Evolutionary conservation across 2,888 invertebrate genomes (phyloP).

Genomic region (Synanthedon tipuliformis): DNA sequence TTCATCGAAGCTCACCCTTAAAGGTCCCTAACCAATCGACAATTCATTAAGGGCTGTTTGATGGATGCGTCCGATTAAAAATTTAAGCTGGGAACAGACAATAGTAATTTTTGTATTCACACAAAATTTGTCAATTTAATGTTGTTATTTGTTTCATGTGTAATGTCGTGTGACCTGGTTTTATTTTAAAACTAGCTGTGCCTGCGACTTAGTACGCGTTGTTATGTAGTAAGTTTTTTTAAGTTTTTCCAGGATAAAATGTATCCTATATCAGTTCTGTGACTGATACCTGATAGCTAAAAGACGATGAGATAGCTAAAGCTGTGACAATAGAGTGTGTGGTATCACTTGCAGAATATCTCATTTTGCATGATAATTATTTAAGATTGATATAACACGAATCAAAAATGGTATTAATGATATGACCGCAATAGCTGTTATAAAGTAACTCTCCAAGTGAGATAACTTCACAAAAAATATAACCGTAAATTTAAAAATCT

Average conservation of each 20-base stretch:
- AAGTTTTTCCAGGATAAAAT: no score
- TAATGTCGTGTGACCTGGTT: not conserved
- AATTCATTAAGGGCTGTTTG: slow-evolving; percentile 49
- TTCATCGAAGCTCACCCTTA: slow-evolving; percentile 47
- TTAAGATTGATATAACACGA: not conserved
- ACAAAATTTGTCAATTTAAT: slow-evolving; percentile 17
- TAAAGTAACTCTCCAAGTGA: not conserved
- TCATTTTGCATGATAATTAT: no score
- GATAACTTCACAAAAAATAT: not conserved
- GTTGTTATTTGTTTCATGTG: slow-evolving; percentile 11
- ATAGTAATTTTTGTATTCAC: slow-evolving; percentile 11
- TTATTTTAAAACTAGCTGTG: no score
- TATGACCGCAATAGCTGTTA: not conserved
- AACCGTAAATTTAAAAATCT: not conserved
- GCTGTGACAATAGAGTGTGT: no score
- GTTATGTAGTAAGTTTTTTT: no score
- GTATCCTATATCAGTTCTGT: no score
- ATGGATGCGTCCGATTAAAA: slow-evolving; percentile 46
- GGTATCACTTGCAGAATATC: no score
- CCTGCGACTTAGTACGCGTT: no score
- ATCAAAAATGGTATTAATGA: not conserved
- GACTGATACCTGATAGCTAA: no score
- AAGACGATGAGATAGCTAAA: no score
- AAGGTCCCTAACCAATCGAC: slow-evolving; percentile 20
- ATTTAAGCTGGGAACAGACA: slow-evolving; percentile 23